Evolutionary conservation across 2,113 vertebrate species (phyloP).

Genomic region (Engraulis encrasicolus): DNA sequence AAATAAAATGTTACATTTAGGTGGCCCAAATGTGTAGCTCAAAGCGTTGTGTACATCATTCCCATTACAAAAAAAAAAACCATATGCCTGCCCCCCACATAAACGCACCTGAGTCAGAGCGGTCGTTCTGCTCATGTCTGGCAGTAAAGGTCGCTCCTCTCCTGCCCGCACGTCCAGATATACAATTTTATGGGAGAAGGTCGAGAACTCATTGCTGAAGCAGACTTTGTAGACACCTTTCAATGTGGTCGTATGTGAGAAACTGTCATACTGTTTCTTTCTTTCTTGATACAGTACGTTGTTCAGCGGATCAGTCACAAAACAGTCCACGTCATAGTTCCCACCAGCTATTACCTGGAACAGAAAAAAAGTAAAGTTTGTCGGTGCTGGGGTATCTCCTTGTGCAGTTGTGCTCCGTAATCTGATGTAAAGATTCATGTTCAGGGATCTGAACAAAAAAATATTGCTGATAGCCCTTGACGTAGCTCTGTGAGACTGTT

Average conservation of each 20-base stretch:
- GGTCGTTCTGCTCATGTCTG: slow-evolving; percentile 72
- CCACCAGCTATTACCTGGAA: slow-evolving; percentile 88
- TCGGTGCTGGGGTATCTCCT: too few species aligned
- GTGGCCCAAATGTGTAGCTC: too few species aligned
- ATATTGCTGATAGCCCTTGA: too few species aligned
- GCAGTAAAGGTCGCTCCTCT: slow-evolving; percentile 78
- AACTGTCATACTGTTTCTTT: slow-evolving; percentile 89
- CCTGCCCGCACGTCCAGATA: slow-evolving; percentile 87
- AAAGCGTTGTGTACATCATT: too few species aligned
- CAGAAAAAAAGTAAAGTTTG: background rate
- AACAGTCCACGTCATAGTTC: slow-evolving; percentile 92
- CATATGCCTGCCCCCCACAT: background rate
- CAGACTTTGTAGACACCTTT: slow-evolving; percentile 85
- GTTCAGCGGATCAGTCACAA: slow-evolving; percentile 79
- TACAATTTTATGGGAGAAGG: slow-evolving; percentile 86
- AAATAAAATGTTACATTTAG: too few species aligned
- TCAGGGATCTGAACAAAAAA: too few species aligned
- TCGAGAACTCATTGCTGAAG: slow-evolving; percentile 94
- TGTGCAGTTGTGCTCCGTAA: too few species aligned
- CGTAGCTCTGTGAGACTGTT: too few species aligned
- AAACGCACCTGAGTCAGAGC: slow-evolving; percentile 86
- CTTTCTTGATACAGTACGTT: slow-evolving; percentile 81
- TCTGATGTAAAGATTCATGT: too few species aligned
- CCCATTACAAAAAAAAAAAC: too few species aligned
- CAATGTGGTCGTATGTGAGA: slow-evolving; percentile 74